Conservation (phyloP, 2,888 invertebrate species). For the Panzeria rudis region DNA sequence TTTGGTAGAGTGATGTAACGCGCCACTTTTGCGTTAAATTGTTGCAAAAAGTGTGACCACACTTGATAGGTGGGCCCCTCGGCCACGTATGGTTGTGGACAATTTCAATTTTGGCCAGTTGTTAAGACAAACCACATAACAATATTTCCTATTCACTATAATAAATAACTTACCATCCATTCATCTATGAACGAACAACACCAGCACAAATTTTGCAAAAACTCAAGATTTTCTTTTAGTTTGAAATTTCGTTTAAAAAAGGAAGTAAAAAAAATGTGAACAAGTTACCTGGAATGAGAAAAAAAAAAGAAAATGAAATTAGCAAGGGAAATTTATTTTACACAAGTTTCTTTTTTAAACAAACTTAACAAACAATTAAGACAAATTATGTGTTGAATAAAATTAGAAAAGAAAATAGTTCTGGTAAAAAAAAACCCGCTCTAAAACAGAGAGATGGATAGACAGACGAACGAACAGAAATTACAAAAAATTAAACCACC, state of each 20-base stretch:
- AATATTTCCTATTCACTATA: conserved; percentile 22
- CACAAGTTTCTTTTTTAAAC: not conserved
- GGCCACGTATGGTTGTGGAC: not conserved
- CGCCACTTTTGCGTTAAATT: not conserved
- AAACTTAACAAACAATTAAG: not conserved
- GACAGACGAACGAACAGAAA: too few relatives aligned
- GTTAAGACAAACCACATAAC: not conserved
- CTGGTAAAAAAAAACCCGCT: too few relatives aligned
- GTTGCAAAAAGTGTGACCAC: conserved; percentile 31
- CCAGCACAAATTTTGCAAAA: conserved; percentile 29
- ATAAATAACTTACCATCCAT: conserved; percentile 16
- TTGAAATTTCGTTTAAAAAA: conserved; percentile 18
- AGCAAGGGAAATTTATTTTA: conserved; percentile 7
- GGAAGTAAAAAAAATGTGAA: conserved; percentile 23
- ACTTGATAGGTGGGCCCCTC: not conserved
- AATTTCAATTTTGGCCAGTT: conserved; percentile 24
- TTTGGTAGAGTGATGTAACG: conserved; percentile 11
- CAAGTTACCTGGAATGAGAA: conserved; percentile 59
- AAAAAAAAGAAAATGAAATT: conserved; percentile 24
- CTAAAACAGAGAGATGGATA: too few relatives aligned
- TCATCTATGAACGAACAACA: not conserved
- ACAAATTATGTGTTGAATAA: not conserved
- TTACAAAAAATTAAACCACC: too few relatives aligned
- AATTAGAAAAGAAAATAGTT: not conserved
- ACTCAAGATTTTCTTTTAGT: not conserved